Base-by-base conservation (phyloP, 2,797 vertebrate species). In the Knipowitschia caucasica region DNA sequence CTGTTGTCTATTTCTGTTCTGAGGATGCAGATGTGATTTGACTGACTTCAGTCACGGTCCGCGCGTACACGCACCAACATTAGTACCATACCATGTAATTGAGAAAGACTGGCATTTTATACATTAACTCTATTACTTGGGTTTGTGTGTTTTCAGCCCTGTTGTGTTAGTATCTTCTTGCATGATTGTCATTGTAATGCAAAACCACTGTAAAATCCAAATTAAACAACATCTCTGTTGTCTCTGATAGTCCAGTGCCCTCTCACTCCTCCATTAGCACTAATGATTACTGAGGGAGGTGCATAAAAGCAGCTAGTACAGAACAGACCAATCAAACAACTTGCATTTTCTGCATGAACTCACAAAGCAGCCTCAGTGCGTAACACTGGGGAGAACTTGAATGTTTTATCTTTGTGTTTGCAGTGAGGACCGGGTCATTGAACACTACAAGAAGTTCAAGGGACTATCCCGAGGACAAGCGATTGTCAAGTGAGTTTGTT, bases 361-460 rank as follows among this genome's bases (percentile, higher is more conserved):
- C 62, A 53, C 81, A 77, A 61, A 63, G 51, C 29, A 51, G 61
- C 57, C 50, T 47, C 43, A 67, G 57, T 55, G 42, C 56, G 43
- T 43, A 74, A 66, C 61, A 67, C 64, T 74, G 69, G 57, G 59
- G 66, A 71, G 78, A 75, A 67, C 69, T 80, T 78, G 66, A 75
- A 71, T 63, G 57, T 75, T 78, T 69, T 72, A 74, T 84, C 59
- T 78, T 5, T 67, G 46, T 49, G 71, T 87, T 89, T 89, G 52
- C 92, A 99, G 97, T 69, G 97, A 98, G 84, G 94, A 96, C 87
- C 87, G 90, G 80, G 95, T 94, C 59, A 96, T 96, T 60, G 92
- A 96, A 72, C 91, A 94, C 79, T 98, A 97, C 71, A 90, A 89
- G 76, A 93, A 94, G 76, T 84, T 95, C 51, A 94, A 92, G 86